Evolutionary conservation across 2,797 vertebrate genomes (phyloP), one percentile per base, ranked within the genome.

Genomic region (Pelobates cultripes): DNA sequence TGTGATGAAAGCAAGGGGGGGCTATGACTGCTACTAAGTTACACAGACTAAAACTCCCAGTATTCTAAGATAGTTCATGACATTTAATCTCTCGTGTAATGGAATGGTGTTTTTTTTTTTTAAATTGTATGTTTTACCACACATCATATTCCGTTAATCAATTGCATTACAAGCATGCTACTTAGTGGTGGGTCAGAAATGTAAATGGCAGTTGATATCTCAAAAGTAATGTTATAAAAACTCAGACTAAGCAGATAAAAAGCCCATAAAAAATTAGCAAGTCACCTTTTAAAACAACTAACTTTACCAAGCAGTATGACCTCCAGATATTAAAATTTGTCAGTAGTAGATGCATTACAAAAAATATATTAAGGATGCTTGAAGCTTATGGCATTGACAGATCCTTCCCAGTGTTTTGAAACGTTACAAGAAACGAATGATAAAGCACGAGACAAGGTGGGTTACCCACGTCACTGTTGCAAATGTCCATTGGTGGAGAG

Each of bases 291-390:
- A 14, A 77, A 53, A 63, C 68, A 69, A 55, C 66, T 66, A 71
- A 43, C 53, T 79, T 70, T 73, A 64, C 43, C 66, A 80, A 75
- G 68, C 79, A 80, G 55, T 47, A 75, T 47, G 45, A 73, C 4
- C 9, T 47, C 53, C 66, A 64, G 61, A 61, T 76, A 70, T 51
- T 45, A 81, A 79, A 40, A 78, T 61, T 70, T 66, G 66, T 78
- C 76, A 82, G 80, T 78, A 83, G 74, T 85, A 74, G 55, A 67
- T 55, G 69, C 67, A 70, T 12, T 73, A 63, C 70, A 78, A 66
- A 73, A 76, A 67, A 61, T n/a, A 75, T 64, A 45, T 28, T 44
- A 41, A 12, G 9, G 17, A 42, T 67, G 55, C 55, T 57, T 57
- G 13, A 57, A 12, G 55, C 55, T 42, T 51, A 12, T 68, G 41